phyloP scores from a whole-genome alignment of 2,888 invertebrate species.

The Megalurothrips usitatus region DNA sequence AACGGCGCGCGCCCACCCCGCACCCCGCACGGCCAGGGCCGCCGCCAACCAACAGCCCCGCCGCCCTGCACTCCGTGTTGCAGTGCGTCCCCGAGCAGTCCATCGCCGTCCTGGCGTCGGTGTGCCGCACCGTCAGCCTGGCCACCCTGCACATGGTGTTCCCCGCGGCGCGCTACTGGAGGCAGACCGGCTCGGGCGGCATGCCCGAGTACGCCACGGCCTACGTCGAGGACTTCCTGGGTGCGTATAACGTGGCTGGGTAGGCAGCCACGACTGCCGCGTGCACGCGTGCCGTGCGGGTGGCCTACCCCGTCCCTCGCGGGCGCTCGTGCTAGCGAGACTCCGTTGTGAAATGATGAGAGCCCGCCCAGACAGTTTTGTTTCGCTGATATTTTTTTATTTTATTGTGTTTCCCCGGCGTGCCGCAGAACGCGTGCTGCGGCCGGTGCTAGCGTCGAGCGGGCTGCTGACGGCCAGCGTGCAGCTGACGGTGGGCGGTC shows the following conservation, averaged over 20 bases:
- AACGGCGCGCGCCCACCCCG: no score
- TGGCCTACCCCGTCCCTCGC: no score
- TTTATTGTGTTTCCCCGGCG: no score
- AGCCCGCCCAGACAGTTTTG: no score
- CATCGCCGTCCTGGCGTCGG: slow-evolving; percentile 64
- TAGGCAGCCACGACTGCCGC: neutral
- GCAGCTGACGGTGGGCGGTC: slow-evolving; percentile 65
- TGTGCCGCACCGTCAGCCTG: slow-evolving; percentile 70
- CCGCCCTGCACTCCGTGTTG: no score
- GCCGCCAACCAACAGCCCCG: no score
- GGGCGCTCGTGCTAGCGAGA: neutral
- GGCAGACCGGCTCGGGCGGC: slow-evolving; percentile 46
- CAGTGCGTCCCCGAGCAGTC: slow-evolving; percentile 70
- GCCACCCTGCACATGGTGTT: slow-evolving; percentile 80
- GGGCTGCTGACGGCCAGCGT: slow-evolving; percentile 48
- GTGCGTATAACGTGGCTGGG: slow-evolving; percentile 46
- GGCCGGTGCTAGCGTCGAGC: slow-evolving; percentile 73
- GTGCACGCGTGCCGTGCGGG: no score
- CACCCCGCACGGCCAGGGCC: no score
- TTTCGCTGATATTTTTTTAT: no score
- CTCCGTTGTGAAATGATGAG: no score
- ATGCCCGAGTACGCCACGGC: slow-evolving; percentile 50
- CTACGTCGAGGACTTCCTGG: slow-evolving; percentile 70
- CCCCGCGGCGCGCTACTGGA: slow-evolving; percentile 67
- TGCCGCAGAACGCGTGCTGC: slow-evolving; percentile 63